Percentiles rank a stretch among this genome's conserved stretches.
phyloP scores from a whole-genome alignment of 2,113 vertebrate species.

The Pantherophis guttatus region DNA sequence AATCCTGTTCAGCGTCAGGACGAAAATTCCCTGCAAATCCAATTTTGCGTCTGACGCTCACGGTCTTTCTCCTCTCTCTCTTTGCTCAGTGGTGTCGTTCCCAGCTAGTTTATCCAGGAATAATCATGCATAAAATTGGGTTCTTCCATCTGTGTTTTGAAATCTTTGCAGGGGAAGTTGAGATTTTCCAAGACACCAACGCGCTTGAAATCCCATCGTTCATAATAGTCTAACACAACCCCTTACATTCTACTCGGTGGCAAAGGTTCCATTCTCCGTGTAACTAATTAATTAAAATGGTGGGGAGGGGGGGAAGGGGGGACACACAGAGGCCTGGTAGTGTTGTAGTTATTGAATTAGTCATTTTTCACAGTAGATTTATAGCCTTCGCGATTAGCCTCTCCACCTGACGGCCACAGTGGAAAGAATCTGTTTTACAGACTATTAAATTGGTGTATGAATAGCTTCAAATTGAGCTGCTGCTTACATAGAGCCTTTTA shows the following conservation, averaged over 20 bases:
- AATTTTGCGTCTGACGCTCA: neutral
- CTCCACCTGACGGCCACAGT: conserved; percentile 48
- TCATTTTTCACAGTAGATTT: conserved; percentile 42
- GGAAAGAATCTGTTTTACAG: conserved; percentile 49
- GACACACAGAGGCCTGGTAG: neutral
- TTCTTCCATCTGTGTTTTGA: neutral
- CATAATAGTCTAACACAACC: neutral
- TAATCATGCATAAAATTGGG: conserved; percentile 23
- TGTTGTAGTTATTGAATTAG: conserved; percentile 47
- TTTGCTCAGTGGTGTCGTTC: neutral
- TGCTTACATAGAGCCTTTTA: conserved; percentile 48
- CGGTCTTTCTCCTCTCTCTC: neutral
- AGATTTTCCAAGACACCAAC: too few relatives aligned
- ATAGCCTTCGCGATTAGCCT: conserved; percentile 47
- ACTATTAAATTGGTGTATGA: conserved; percentile 53
- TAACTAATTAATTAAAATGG: conserved; percentile 40
- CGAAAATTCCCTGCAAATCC: neutral
- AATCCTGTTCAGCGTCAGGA: neutral
- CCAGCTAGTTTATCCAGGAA: neutral
- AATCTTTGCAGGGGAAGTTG: neutral
- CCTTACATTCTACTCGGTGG: neutral
- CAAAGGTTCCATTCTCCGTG: conserved; percentile 12
- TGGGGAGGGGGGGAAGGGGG: fast-evolving
- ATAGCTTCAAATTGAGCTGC: conserved; percentile 51
- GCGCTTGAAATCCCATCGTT: neutral